Evolutionary conservation across 35 echinoderm and acorn worm genomes (phyloP).

Genomic region (Diadema setosum): DNA sequence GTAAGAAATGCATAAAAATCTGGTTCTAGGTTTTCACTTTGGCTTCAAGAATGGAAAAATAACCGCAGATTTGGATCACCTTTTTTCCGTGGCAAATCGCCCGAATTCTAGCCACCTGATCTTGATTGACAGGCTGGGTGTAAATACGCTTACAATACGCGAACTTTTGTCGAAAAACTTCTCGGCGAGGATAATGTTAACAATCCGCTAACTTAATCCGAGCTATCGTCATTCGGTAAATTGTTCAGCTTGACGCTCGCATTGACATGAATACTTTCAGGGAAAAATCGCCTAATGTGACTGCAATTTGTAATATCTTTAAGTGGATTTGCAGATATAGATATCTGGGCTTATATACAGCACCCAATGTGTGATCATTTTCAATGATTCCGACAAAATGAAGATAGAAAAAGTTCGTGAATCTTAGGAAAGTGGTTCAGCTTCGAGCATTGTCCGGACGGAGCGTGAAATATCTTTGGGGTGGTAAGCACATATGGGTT

Average conservation of each 20-base stretch:
- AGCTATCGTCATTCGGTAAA: constrained; percentile 17
- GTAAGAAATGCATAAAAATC: neutral
- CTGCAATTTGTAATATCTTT: constrained; percentile 23
- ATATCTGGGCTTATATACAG: neutral
- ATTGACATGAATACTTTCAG: neutral
- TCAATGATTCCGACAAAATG: too few relatives aligned
- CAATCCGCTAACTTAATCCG: constrained; percentile 8
- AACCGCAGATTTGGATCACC: constrained; percentile 18
- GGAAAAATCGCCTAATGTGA: neutral
- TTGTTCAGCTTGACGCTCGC: neutral
- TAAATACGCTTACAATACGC: constrained; percentile 14
- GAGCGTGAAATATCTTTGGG: neutral
- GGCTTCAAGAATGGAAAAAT: constrained; percentile 1
- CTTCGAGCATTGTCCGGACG: too few relatives aligned
- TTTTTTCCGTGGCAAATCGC: constrained; percentile 18
- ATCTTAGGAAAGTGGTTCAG: too few relatives aligned
- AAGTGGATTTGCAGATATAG: constrained; percentile 8
- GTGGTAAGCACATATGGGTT: constrained; percentile 11
- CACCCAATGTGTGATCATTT: too few relatives aligned
- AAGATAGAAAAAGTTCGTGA: too few relatives aligned
- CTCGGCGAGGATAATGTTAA: constrained; percentile 14
- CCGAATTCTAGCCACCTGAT: neutral
- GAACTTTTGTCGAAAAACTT: neutral
- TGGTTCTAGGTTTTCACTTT: constrained; percentile 13
- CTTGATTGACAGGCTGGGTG: neutral